Base-by-base conservation (phyloP, 2,113 vertebrate species). In the Rhinopomastus cyanomelas region DNA sequence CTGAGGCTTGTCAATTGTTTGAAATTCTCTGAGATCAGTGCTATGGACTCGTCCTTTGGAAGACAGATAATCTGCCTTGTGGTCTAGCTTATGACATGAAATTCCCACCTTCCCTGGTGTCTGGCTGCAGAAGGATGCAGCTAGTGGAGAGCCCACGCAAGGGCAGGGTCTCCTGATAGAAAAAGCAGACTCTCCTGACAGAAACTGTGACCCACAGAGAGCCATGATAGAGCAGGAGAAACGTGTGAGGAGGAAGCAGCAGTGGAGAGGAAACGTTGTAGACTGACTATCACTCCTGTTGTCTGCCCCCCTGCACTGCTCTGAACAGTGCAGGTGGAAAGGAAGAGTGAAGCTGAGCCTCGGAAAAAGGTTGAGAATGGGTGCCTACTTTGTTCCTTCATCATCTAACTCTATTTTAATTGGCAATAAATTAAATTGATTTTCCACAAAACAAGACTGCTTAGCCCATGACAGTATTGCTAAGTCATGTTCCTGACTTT, bases 81-180 rank as follows among this genome's bases (percentile, higher is more conserved):
- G 27, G 8, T 52, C 49, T 71, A 32, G 15, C 1, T 79, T 65
- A 30, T n/a, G 27, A 62, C 27, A 69, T 39, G n/a, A 75, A 86
- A 71, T 75, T 72, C 55, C 30, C 27, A 78, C 5, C 15, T 62
- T 62, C 20, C 27, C 34, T 44, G 26, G 9, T 52, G 26, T 49
- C 34, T 44, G 3, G 18, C 19, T 25, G 22, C 23, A 78, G 36
- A 14, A 83, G 18, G 6, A 7, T 78, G 27, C 7, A 51, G 36
- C 13, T 0, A 1, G 8, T 62, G 19, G 18, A 37, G 5, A 52
- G 16, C 8, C n/a, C 6, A 12, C 23, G 22, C 7, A 71, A 15
- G n/a, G n/a, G n/a, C n/a, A n/a, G n/a, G n/a, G n/a, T n/a, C n/a
- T n/a, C n/a, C n/a, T n/a, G n/a, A n/a, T n/a, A n/a, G n/a, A n/a